These are phyloP conservation scores for Toxotes chatareus DNA, from an alignment of 2,113 vertebrate species.

Conservation along the genomic window DNA sequence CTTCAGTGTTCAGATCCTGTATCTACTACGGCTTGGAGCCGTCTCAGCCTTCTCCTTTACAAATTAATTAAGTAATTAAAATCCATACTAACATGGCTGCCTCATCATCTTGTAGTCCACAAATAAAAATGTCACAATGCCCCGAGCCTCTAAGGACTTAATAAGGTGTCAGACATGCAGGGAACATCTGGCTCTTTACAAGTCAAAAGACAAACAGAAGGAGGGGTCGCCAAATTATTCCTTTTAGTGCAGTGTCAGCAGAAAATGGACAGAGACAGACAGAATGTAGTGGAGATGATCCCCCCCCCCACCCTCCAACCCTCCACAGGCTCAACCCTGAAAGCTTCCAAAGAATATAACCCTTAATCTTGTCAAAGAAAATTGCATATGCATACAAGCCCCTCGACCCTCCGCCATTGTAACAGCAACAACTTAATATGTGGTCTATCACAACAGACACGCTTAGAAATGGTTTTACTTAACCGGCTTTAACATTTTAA, in stretches of 20 bases:
- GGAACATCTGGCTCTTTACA: constrained; percentile 56
- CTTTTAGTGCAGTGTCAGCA: constrained; percentile 61
- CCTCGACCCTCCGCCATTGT: constrained; percentile 1
- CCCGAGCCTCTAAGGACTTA: constrained; percentile 28
- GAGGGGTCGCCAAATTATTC: constrained; percentile 49
- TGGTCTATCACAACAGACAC: constrained; percentile 10
- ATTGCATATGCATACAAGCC: constrained; percentile 57
- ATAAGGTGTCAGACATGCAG: constrained; percentile 61
- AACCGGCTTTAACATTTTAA: constrained; percentile 36
- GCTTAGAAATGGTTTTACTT: not conserved
- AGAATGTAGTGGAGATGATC: constrained; percentile 36
- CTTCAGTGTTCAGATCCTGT: not conserved
- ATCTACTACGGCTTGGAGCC: not conserved
- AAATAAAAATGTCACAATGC: constrained; percentile 54
- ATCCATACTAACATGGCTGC: constrained; percentile 36
- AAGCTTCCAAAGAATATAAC: constrained; percentile 61
- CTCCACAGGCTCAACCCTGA: constrained; percentile 26
- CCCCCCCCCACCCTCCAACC: constrained; percentile 12
- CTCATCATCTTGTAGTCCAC: constrained; percentile 30
- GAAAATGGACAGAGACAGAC: constrained; percentile 27
- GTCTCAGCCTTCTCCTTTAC: constrained; percentile 1
- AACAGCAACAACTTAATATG: constrained; percentile 41
- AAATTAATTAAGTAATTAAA: constrained; percentile 55
- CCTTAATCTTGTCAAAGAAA: constrained; percentile 73
- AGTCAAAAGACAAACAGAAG: constrained; percentile 40